Base-by-base conservation (phyloP, 1,140 invertebrate species). In the Coenobita brevimanus region DNA sequence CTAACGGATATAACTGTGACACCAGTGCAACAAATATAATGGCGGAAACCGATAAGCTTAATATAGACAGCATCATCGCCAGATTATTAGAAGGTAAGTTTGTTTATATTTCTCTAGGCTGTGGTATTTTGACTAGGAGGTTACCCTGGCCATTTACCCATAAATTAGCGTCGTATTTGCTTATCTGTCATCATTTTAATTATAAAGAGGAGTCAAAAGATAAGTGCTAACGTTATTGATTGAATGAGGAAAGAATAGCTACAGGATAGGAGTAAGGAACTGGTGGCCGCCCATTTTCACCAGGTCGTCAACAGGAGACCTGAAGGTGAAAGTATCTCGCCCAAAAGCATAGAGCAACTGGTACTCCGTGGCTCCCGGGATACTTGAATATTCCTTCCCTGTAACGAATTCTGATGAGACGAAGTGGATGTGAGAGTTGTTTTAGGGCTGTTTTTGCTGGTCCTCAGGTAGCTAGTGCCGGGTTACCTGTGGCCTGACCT, bases 81-180 rank as follows among this genome's bases (percentile, higher is more conserved):
- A 81, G 85, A 88, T 88, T 88, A 88, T 88, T 88, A 81, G 85
- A 88, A 88, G 85, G 85, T 88, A 81, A 87, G 57, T 27, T 36
- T 21, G 17, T 43, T 36, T 36, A 46, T 69, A 13, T 46, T 69
- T 60, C 64, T 13, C 24, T 6, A 3, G 21, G 46, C 8, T n/a
- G 8, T n/a, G 36, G 0, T 79, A 57, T 15, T 24, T 57, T 30
- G 46, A 13, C 46, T 50, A 6, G 6, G 46, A 17, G 46, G 17
- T 50, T 50, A 50, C 6, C 46, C 6, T 17, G 6, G 46, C 46
- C 46, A 17, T 17, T 17, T 50, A 8, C 46, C 46, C 46, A 50
- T 50, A 17, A 50, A 50, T 50, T 50, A 50, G 6, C 46, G 6
- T 17, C 6, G 17, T 50, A 8, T 50, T 17, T 17, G 17, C 46